A percentile compares a stretch with the other conserved stretches of the same genome.
Evolutionary conservation across 1,140 invertebrate species (phyloP).

Genomic region (Drosophila sproati): DNA sequence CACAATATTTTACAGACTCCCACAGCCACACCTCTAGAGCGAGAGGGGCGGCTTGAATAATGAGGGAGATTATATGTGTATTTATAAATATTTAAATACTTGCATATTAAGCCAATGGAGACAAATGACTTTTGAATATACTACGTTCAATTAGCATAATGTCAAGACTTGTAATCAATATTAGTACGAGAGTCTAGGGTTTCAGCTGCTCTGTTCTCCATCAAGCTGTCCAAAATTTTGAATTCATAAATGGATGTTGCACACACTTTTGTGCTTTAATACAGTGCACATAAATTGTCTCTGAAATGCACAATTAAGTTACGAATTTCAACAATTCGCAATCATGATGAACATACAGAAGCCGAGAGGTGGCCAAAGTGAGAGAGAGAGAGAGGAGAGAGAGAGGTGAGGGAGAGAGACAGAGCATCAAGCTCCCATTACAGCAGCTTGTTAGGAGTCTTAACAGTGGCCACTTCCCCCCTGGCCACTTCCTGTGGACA

Average conservation of each 20-base stretch:
- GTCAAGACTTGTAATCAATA: slow-evolving; percentile 2
- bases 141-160: slow-evolving; percentile 45
- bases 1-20: slow-evolving; percentile 31
- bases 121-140: slow-evolving; percentile 61
- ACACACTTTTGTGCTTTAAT: slow-evolving; percentile 7
- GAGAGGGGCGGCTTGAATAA: slow-evolving; percentile 17
- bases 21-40: background rate
- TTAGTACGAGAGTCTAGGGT: background rate
- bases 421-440: slow-evolving; percentile 57
- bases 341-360: slow-evolving; percentile 1
- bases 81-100: slow-evolving; percentile 71
- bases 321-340: slow-evolving; percentile 55
- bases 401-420: background rate
- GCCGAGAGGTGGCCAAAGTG: background rate
- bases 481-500: slow-evolving; percentile 75
- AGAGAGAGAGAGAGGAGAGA: background rate
- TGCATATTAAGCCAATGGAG: slow-evolving; percentile 69
- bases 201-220: background rate
- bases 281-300: slow-evolving; percentile 50
- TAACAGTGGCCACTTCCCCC: slow-evolving; percentile 54
- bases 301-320: slow-evolving; percentile 57
- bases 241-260: slow-evolving; percentile 10
- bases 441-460: slow-evolving; percentile 60
- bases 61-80: slow-evolving; percentile 53
- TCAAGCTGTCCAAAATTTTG: slow-evolving; percentile 1